These are phyloP conservation scores for Pantherophis vulpinus DNA, from an alignment of 2,797 vertebrate genomes.

Conservation along the genomic window DNA sequence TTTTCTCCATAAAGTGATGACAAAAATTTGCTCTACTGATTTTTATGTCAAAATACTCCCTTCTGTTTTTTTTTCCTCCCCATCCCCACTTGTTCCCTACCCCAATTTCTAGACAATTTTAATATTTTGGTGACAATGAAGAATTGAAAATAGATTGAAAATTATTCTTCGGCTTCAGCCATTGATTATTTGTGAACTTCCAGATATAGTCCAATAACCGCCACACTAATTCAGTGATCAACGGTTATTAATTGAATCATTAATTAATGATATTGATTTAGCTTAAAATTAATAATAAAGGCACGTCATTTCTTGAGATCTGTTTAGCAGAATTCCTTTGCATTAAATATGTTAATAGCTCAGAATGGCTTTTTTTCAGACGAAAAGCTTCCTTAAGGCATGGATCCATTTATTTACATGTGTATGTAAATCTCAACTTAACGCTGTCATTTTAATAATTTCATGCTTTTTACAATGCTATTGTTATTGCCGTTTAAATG, in stretches of 20 bases:
- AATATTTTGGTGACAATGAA: background rate
- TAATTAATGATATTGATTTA: background rate
- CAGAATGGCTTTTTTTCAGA: background rate
- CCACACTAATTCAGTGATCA: background rate
- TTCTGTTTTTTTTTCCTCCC: background rate
- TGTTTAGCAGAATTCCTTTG: background rate
- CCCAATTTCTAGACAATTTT: background rate
- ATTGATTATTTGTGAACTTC: background rate
- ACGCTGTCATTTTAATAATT: background rate
- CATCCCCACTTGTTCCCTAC: background rate
- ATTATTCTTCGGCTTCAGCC: background rate
- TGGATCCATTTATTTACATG: background rate
- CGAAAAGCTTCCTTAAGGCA: background rate
- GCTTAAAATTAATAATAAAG: background rate
- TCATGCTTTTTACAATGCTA: background rate
- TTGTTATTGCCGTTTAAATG: background rate
- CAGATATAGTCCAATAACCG: background rate
- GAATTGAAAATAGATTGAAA: background rate
- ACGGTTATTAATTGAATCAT: background rate
- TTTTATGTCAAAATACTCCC: accelerated
- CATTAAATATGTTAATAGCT: background rate
- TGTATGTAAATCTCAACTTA: background rate
- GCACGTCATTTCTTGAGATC: background rate
- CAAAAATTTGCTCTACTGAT: accelerated
- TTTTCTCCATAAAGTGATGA: background rate